Conservation (phyloP, 2,888 invertebrate genomes). For the Ennomos erosarius region DNA sequence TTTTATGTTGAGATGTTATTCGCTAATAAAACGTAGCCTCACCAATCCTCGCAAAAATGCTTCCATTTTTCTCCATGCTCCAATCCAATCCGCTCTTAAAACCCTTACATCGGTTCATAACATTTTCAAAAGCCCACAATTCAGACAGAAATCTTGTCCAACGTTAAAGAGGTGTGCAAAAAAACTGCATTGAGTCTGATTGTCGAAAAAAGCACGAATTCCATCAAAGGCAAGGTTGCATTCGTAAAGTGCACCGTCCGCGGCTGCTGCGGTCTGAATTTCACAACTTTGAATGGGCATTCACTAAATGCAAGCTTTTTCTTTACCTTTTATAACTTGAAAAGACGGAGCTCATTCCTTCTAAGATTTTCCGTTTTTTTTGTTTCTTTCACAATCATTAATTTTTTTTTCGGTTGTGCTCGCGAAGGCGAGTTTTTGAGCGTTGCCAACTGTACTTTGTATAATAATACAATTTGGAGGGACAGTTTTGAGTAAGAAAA, state of each 20-base stretch:
- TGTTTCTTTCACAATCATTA: conserved; percentile 68
- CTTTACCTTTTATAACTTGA: conserved; percentile 77
- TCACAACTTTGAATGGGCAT: conserved; percentile 77
- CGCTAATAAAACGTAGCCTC: background rate
- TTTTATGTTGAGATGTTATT: background rate
- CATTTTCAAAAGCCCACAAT: conserved; percentile 41
- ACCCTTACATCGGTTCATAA: conserved; percentile 31
- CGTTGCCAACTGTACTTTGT: conserved; percentile 39
- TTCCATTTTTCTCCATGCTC: conserved; percentile 15
- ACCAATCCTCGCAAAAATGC: background rate
- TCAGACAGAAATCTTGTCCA: conserved; percentile 46
- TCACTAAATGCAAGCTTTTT: conserved; percentile 80
- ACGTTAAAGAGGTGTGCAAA: conserved; percentile 47
- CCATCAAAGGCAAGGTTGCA: conserved; percentile 75
- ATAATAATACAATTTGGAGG: conserved; percentile 39
- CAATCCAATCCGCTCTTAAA: conserved; percentile 18
- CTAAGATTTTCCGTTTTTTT: conserved; percentile 62
- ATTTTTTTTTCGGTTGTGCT: conserved; percentile 57
- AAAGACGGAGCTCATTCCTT: conserved; percentile 78
- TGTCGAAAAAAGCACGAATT: conserved; percentile 76
- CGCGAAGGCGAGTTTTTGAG: conserved; percentile 40
- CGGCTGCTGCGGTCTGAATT: conserved; percentile 72
- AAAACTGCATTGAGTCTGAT: conserved; percentile 67
- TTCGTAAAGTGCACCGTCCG: conserved; percentile 73
- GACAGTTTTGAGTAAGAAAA: background rate